Conservation (phyloP, 1,140 invertebrate species). For the Drosophila miranda region DNA sequence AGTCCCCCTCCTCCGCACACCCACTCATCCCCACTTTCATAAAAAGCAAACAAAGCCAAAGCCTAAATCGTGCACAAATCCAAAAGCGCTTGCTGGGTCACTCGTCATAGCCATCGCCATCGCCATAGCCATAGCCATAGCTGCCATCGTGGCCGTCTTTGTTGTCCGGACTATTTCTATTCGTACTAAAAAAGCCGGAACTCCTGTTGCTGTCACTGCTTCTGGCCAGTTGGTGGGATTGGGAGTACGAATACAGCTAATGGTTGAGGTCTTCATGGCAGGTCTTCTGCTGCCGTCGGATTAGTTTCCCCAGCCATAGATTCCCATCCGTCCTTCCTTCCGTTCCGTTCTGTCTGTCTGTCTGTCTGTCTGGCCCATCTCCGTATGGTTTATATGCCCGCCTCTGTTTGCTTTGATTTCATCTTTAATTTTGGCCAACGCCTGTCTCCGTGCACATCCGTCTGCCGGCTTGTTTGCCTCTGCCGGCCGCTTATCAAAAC, state of each 20-base stretch:
- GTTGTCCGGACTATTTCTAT: background rate
- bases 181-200: constrained; percentile 20
- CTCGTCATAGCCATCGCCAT: constrained; percentile 23
- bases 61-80: constrained; percentile 48
- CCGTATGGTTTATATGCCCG: constrained; percentile 37
- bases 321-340: constrained; percentile 24
- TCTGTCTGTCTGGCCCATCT: background rate
- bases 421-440: constrained; percentile 65
- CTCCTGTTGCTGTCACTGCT: constrained; percentile 9
- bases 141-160: constrained; percentile 12
- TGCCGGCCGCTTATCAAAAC: constrained; percentile 54
- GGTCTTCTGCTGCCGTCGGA: constrained; percentile 47
- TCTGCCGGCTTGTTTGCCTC: constrained; percentile 26
- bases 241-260: constrained; percentile 14
- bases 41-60: constrained; percentile 29
- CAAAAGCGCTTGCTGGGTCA: constrained; percentile 49
- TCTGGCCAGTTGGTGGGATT: constrained; percentile 2
- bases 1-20: constrained; percentile 13
- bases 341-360: constrained; percentile 16
- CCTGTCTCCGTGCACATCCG: constrained; percentile 11
- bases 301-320: constrained; percentile 54
- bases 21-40: constrained; percentile 13
- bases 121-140: no score
- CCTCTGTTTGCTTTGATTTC: constrained; percentile 65
- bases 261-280: constrained; percentile 40